These are phyloP conservation scores for Hartigia nigra DNA, from an alignment of 2,888 invertebrate species.

Conservation along the genomic window DNA sequence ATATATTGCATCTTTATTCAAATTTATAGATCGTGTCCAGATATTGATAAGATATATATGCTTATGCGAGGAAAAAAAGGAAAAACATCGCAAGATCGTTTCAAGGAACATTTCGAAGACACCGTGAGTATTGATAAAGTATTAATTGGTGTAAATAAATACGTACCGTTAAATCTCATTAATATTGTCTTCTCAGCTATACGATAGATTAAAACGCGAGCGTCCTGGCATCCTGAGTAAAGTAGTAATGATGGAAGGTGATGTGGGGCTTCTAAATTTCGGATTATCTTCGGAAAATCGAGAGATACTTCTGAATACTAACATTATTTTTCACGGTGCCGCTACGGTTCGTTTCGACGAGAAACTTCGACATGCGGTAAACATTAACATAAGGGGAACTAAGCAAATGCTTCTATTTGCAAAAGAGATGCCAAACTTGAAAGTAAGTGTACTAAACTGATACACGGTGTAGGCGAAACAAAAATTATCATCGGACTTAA, in stretches of 20 bases:
- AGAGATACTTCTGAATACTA: constrained; percentile 66
- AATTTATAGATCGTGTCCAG: constrained; percentile 52
- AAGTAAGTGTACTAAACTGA: constrained; percentile 62
- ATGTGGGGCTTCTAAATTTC: constrained; percentile 67
- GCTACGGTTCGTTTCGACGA: constrained; percentile 83
- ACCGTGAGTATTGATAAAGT: constrained; percentile 45
- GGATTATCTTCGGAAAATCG: constrained; percentile 69
- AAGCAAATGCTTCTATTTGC: constrained; percentile 74
- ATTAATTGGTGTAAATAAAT: neutral
- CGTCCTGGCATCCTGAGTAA: constrained; percentile 68
- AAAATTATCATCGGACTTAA: neutral
- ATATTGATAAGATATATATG: constrained; percentile 56
- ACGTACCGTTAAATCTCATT: neutral
- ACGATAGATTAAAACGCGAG: constrained; percentile 66
- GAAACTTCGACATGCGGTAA: constrained; percentile 72
- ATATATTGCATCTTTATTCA: constrained; percentile 17
- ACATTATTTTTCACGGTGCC: constrained; percentile 79
- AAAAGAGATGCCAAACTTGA: constrained; percentile 73
- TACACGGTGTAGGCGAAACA: neutral
- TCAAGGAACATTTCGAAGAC: constrained; percentile 57
- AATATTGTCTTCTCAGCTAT: constrained; percentile 64
- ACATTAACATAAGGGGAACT: constrained; percentile 78
- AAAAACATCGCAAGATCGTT: constrained; percentile 53
- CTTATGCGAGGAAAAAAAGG: constrained; percentile 61
- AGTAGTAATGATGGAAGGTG: constrained; percentile 71